These are phyloP conservation scores for Pelecanus crispus DNA, from an alignment of 2,113 vertebrate species.

Conservation along the genomic window DNA sequence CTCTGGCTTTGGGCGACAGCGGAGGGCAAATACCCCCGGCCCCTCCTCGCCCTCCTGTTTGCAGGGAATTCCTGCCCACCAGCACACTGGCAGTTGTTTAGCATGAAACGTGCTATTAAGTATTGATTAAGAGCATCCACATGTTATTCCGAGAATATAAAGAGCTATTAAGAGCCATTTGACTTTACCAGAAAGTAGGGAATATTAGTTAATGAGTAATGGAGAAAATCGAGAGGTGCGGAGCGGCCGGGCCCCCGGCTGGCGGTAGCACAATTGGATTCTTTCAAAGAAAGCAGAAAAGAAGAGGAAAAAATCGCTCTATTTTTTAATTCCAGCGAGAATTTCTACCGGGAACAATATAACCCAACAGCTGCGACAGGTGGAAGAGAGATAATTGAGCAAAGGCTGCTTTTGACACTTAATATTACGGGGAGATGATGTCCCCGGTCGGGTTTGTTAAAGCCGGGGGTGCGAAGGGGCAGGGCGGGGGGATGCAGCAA, in stretches of 20 bases:
- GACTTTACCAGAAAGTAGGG: constrained; percentile 43
- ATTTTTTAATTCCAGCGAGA: constrained; percentile 37
- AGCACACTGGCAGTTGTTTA: neutral
- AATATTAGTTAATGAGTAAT: constrained; percentile 45
- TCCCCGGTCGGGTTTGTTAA: neutral
- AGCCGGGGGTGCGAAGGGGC: neutral
- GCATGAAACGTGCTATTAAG: constrained; percentile 13
- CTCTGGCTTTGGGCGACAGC: neutral
- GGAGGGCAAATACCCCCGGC: neutral
- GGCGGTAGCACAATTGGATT: neutral
- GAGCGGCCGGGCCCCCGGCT: neutral
- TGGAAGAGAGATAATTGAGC: constrained; percentile 42
- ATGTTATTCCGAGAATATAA: constrained; percentile 40
- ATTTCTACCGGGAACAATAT: constrained; percentile 13
- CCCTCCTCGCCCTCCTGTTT: neutral
- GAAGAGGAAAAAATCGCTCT: neutral
- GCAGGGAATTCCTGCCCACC: neutral
- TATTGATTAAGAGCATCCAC: constrained; percentile 54
- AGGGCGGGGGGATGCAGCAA: neutral
- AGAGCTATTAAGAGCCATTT: constrained; percentile 44
- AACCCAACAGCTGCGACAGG: constrained; percentile 35
- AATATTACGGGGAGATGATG: constrained; percentile 37
- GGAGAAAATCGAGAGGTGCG: neutral
- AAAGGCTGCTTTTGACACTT: constrained; percentile 50
- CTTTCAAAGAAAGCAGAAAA: constrained; percentile 17